A percentile compares a stretch with the other conserved stretches of the same genome.
Conservation (phyloP, 2,113 vertebrate genomes). For the Protobothrops mucrosquamatus region DNA sequence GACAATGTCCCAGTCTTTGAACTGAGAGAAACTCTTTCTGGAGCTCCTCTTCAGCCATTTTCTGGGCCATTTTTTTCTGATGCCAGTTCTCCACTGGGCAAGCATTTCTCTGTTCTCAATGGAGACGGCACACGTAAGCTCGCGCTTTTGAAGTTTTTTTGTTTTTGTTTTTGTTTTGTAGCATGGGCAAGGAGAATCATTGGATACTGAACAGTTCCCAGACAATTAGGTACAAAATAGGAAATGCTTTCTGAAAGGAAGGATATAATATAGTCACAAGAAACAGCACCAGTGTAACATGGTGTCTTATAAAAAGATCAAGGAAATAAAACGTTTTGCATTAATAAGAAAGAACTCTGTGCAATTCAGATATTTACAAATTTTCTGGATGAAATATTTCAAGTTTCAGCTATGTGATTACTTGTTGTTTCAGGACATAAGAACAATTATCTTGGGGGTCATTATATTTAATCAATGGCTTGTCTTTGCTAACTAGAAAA, state of each 20-base stretch:
- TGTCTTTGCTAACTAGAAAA: neutral
- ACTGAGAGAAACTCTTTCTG: conserved; percentile 13
- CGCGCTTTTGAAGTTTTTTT: neutral
- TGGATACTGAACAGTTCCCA: neutral
- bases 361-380: neutral
- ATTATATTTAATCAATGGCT: neutral
- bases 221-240: neutral
- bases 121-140: neutral
- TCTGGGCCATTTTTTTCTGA: neutral
- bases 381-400: neutral
- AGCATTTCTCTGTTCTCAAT: neutral
- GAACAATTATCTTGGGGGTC: neutral
- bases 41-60: neutral
- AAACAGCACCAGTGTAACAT: neutral
- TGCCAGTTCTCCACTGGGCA: neutral
- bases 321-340: neutral
- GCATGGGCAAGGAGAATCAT: neutral
- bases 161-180: neutral
- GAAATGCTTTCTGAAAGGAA: neutral
- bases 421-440: neutral
- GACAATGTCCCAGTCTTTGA: conserved; percentile 23
- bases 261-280: neutral
- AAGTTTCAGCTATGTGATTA: neutral
- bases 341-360: neutral
- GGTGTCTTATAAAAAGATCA: neutral